Evolutionary conservation across 1,140 invertebrate genomes (phyloP).

Genomic region (Neelides sp.): DNA sequence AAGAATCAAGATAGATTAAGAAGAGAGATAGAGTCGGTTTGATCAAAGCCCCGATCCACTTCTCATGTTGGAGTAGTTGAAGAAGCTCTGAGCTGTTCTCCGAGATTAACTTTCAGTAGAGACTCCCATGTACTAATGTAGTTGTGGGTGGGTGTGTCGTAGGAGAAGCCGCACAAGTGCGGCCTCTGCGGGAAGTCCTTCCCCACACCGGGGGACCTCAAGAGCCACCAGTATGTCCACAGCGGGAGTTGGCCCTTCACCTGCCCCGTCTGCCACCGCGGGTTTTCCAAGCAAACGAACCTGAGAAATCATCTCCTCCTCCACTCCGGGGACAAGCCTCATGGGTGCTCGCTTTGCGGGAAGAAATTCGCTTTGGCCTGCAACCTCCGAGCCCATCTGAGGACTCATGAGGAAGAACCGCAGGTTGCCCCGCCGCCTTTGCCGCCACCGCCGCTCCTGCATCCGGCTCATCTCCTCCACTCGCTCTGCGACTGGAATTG

Average conservation of each 20-base stretch:
- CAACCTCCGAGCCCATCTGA: constrained; percentile 59
- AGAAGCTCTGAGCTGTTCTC: no score
- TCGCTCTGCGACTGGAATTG: background rate
- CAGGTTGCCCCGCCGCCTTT: constrained; percentile 4
- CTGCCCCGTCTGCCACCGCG: constrained; percentile 50
- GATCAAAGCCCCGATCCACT: no score
- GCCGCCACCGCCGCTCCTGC: background rate
- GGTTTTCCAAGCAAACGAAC: constrained; percentile 58
- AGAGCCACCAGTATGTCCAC: constrained; percentile 52
- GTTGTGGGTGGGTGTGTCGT: no score
- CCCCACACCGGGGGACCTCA: constrained; percentile 51
- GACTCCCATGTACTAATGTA: no score
- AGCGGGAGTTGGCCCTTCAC: constrained; percentile 54
- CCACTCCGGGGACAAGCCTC: constrained; percentile 55
- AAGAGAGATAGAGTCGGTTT: no score
- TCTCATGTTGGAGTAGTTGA: no score
- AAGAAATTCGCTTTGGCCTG: constrained; percentile 62
- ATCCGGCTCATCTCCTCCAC: background rate
- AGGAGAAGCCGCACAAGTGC: constrained; percentile 54
- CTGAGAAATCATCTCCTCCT: constrained; percentile 50
- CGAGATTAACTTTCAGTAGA: no score
- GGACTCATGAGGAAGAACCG: constrained; percentile 47
- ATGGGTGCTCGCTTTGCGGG: constrained; percentile 54
- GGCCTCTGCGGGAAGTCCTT: constrained; percentile 46
- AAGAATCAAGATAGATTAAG: no score